Evolutionary conservation across 2,113 vertebrate genomes (phyloP).

Genomic region (Epinephelus cyanopodus): DNA sequence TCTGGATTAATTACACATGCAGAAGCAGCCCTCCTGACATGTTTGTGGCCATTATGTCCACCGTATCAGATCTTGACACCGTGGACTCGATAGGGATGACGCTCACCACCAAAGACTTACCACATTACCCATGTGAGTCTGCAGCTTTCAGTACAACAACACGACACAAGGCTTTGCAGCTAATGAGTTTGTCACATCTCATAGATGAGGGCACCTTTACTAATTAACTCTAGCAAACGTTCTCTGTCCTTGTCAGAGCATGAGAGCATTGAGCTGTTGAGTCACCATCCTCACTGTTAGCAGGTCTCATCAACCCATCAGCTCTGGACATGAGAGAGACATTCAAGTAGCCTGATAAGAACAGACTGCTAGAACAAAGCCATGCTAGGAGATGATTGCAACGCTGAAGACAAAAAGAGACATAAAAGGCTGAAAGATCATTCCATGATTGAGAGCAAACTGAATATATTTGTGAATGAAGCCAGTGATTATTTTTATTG

Average conservation of each 20-base stretch:
- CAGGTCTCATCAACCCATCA: slow-evolving; percentile 17
- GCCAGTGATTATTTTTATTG: slow-evolving; percentile 23
- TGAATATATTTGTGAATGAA: not conserved
- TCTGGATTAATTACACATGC: not conserved
- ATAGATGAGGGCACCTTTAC: slow-evolving; percentile 20
- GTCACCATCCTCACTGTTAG: not conserved
- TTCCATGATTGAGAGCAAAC: slow-evolving; percentile 2
- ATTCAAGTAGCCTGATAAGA: slow-evolving; percentile 34
- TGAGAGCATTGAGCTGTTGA: not conserved
- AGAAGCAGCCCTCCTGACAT: not conserved
- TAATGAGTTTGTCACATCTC: slow-evolving; percentile 51
- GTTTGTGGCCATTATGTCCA: slow-evolving; percentile 11
- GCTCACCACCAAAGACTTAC: not conserved
- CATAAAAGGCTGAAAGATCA: not conserved
- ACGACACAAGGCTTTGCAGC: not conserved
- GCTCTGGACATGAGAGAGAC: slow-evolving; percentile 30
- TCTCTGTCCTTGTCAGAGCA: slow-evolving; percentile 7
- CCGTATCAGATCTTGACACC: not conserved
- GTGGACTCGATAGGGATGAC: not conserved
- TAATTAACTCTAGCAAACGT: slow-evolving; percentile 31
- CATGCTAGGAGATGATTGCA: slow-evolving; percentile 32
- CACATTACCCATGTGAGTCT: not conserved
- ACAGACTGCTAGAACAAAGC: slow-evolving; percentile 26
- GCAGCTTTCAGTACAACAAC: not conserved
- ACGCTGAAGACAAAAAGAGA: slow-evolving; percentile 35